These are phyloP conservation scores for Lathronympha strigana DNA, from an alignment of 2,888 invertebrate genomes.

Conservation along the genomic window DNA sequence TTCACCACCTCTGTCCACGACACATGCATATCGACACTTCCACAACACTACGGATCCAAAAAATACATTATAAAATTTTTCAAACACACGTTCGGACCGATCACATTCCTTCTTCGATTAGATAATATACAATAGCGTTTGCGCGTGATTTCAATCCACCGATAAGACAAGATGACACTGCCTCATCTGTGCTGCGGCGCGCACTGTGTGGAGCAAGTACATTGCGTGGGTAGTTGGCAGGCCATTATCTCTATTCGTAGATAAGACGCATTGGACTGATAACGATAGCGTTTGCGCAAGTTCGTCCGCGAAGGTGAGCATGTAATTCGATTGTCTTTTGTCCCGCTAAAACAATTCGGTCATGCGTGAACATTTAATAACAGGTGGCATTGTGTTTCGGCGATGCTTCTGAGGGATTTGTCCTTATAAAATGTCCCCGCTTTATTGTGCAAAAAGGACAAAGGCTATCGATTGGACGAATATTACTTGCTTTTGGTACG, in stretches of 20 bases:
- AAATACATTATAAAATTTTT: conserved; percentile 33
- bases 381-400: conserved; percentile 30
- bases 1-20: conserved; percentile 64
- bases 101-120: conserved; percentile 57
- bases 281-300: conserved; percentile 47
- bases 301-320: conserved; percentile 29
- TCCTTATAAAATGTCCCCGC: conserved; percentile 15
- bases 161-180: conserved; percentile 65
- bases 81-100: conserved; percentile 47
- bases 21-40: conserved; percentile 51
- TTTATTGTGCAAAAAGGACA: conserved; percentile 28
- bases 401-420: conserved; percentile 27
- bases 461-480: conserved; percentile 21
- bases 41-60: conserved; percentile 50
- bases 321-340: conserved; percentile 40
- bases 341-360: conserved; percentile 35
- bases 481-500: conserved; percentile 15
- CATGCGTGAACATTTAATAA: conserved; percentile 39
- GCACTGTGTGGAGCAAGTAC: conserved; percentile 49
- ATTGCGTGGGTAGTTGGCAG: conserved; percentile 54
- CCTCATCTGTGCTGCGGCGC: conserved; percentile 59
- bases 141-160: conserved; percentile 73
- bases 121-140: conserved; percentile 63
- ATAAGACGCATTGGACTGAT: conserved; percentile 65
- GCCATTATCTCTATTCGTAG: conserved; percentile 59